Conservation (phyloP, 2,797 vertebrate species). For the Poeciliopsis infans region DNA sequence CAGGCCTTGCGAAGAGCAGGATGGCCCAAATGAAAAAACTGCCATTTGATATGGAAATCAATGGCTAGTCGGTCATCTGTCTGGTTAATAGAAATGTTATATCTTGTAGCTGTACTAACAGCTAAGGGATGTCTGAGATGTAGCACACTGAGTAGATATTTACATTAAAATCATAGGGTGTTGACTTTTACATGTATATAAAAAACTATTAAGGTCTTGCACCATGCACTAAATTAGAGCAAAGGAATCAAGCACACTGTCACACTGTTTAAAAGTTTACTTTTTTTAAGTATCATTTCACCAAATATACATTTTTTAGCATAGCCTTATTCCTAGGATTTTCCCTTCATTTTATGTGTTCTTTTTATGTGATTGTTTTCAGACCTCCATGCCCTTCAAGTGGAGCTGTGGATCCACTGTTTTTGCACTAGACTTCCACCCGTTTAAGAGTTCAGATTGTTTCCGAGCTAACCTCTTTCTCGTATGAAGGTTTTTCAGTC, state of each 20-base stretch:
- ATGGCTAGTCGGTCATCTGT: not conserved
- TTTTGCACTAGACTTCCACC: constrained; percentile 81
- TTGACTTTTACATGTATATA: constrained; percentile 18
- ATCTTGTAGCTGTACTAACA: not conserved
- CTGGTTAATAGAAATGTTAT: not conserved
- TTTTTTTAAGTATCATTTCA: not conserved
- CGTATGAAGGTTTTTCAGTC: constrained; percentile 70
- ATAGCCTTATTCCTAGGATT: constrained; percentile 14
- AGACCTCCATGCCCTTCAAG: constrained; percentile 81
- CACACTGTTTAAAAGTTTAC: constrained; percentile 12
- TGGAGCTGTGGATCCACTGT: constrained; percentile 81
- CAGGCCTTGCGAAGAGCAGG: not conserved
- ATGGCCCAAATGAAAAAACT: not conserved
- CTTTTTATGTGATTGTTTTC: constrained; percentile 69
- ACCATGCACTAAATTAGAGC: constrained; percentile 46
- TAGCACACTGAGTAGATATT: constrained; percentile 34
- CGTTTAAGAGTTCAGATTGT: constrained; percentile 64
- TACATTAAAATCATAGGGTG: constrained; percentile 18
- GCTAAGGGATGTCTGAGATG: constrained; percentile 8
- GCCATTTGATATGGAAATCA: not conserved
- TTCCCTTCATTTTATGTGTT: constrained; percentile 42
- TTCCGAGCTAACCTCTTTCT: constrained; percentile 63
- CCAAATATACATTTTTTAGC: constrained; percentile 1
- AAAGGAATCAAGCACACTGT: constrained; percentile 27
- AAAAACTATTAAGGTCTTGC: constrained; percentile 27